These are phyloP conservation scores for Artemia sinica DNA, from an alignment of 2,888 invertebrate species.

Conservation along the genomic window DNA sequence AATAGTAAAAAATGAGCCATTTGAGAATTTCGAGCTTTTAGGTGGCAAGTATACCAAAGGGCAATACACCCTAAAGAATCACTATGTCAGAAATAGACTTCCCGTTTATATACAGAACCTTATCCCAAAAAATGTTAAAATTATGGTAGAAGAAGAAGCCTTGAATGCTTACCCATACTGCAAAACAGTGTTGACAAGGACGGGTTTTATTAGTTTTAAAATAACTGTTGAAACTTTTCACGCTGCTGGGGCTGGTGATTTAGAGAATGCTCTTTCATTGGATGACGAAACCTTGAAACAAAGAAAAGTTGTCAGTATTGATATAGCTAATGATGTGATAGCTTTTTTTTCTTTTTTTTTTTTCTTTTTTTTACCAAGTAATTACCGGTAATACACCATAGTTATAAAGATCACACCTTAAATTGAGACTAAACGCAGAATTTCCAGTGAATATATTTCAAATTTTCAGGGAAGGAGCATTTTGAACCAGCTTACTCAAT, in stretches of 20 bases:
- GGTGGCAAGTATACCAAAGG: slow-evolving; percentile 79
- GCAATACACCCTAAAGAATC: slow-evolving; percentile 99
- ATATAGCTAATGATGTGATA: slow-evolving; percentile 39
- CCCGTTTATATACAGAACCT: slow-evolving; percentile 68
- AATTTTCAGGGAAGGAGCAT: too few relatives aligned
- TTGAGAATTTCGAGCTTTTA: slow-evolving; percentile 65
- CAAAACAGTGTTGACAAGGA: slow-evolving; percentile 49
- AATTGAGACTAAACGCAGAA: too few relatives aligned
- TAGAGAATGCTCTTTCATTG: slow-evolving; percentile 32
- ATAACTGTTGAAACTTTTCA: slow-evolving; percentile 42
- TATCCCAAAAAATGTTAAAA: slow-evolving; percentile 81
- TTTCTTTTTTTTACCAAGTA: too few relatives aligned
- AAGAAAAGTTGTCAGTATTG: slow-evolving; percentile 38
- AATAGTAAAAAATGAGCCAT: slow-evolving; percentile 93
- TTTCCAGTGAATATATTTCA: too few relatives aligned
- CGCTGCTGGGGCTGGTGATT: slow-evolving; percentile 34
- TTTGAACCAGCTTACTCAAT: too few relatives aligned
- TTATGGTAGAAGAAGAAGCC: slow-evolving; percentile 94
- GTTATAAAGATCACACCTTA: too few relatives aligned
- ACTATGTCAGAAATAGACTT: slow-evolving; percentile 72
- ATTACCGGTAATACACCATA: too few relatives aligned
- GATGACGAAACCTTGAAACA: slow-evolving; percentile 35
- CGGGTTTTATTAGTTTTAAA: slow-evolving; percentile 31
- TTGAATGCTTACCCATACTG: slow-evolving; percentile 99
- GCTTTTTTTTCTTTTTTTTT: slow-evolving; percentile 11